phyloP scores from a whole-genome alignment of 2,113 vertebrate genomes.

The Eurystomus gularis region DNA sequence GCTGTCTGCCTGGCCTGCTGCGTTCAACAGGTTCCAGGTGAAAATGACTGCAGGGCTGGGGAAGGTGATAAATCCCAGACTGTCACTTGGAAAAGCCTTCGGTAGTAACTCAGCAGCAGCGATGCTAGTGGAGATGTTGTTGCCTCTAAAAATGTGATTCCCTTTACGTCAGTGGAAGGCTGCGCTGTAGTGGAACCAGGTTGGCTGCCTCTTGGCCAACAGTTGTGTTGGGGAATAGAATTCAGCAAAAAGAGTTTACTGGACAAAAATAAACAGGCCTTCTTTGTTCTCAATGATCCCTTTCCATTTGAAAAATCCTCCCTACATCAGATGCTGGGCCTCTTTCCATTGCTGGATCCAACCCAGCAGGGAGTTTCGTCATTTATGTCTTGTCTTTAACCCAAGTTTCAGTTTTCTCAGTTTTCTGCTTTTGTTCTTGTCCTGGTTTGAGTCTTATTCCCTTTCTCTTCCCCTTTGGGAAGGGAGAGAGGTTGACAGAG shows the following conservation, averaged over 20 bases:
- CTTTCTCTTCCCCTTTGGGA: no score
- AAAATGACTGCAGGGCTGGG: conserved; percentile 5
- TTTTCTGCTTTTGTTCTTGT: no score
- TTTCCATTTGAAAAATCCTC: conserved; percentile 3
- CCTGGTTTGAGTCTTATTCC: no score
- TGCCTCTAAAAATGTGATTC: conserved; percentile 1
- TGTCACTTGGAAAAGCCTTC: conserved; percentile 9
- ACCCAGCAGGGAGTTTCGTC: neutral
- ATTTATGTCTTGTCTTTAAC: neutral
- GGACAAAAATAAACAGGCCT: neutral
- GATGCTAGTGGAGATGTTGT: neutral
- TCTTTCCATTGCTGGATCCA: neutral
- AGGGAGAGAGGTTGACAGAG: no score
- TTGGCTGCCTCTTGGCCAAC: neutral
- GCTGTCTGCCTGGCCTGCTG: conserved; percentile 30
- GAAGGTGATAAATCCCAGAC: conserved; percentile 39
- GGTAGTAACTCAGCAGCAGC: conserved; percentile 2
- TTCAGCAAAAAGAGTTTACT: neutral
- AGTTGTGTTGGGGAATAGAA: conserved; percentile 6
- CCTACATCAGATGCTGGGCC: neutral
- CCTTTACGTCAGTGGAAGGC: conserved; percentile 4
- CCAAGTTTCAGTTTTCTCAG: neutral
- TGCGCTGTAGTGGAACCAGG: neutral
- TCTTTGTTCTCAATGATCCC: neutral
- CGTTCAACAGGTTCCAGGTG: conserved; percentile 45